Evolutionary conservation across 2,797 vertebrate species (phyloP).

Genomic region (Siniperca scherzeri): DNA sequence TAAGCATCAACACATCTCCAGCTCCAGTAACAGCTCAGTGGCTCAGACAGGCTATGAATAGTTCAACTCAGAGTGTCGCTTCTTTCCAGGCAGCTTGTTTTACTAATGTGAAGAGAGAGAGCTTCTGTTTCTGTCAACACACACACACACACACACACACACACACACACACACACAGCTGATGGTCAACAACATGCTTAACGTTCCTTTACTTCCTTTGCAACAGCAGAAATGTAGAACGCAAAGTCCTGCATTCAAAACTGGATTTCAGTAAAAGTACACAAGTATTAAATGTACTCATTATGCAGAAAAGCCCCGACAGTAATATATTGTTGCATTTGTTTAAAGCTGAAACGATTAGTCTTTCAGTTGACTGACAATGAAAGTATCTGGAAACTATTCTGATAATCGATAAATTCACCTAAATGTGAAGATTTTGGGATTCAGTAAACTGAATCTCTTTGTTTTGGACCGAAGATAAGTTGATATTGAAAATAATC

Average conservation of each 20-base stretch:
- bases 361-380: no score
- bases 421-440: no score
- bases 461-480: no score
- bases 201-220: background rate
- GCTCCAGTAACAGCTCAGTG: background rate
- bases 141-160: conserved; percentile 5
- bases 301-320: no score
- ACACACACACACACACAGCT: conserved; percentile 12
- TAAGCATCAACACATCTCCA: background rate
- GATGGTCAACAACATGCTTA: conserved; percentile 16
- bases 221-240: background rate
- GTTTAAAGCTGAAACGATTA: no score
- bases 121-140: conserved; percentile 39
- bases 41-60: conserved; percentile 21
- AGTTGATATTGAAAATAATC: no score
- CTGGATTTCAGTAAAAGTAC: background rate
- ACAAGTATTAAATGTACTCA: background rate
- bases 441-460: no score
- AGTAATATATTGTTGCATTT: no score
- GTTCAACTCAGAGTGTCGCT: conserved; percentile 21
- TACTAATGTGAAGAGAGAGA: conserved; percentile 17
- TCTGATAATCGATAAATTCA: no score
- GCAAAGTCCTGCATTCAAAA: no score
- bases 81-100: conserved; percentile 22
- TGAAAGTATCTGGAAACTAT: no score